Base-by-base conservation (phyloP, 2,888 invertebrate species). In the Alloplasta piceator region DNA sequence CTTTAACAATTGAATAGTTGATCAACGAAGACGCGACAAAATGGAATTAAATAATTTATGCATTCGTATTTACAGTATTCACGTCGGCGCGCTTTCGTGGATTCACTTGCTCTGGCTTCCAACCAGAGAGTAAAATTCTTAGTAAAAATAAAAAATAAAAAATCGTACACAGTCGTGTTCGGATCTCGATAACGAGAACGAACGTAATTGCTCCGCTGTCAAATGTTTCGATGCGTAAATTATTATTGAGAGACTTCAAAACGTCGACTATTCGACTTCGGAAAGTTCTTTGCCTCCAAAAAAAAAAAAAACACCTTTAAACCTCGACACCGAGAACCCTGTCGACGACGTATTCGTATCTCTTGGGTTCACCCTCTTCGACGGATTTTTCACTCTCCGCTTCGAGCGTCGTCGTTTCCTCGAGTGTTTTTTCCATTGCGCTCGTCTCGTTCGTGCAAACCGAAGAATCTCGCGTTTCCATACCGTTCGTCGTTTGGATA, bases 251-350 rank as follows among this genome's bases (percentile, higher is more conserved):
- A 55, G 46, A 46, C 26, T 26, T 5, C 14, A 9, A 9, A 5
- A 4, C 52, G 14, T 52, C 14, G 52, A 52, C 52, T 9, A 43
- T 12, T 14, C 12, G 14, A 4, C 14, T 52, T 12, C 26, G 52
- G 12, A 52, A 52, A n/a, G 52, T 52, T 6, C 43, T 12, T 52
- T 12, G 52, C 14, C 14, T 14, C 10, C 2, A 58, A 46, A 41
- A 14, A 71, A 70, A 73, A 56, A 9, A 10, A 43, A n/a, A 55
- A 10, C 5, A 50, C 10, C 2, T 4, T 94, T 94, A 97, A 90
- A 97, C 97, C 93, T 97, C 97, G 86, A 97, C 97, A 90, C 97
- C 97, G 88, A 97, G 94, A 80, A 95, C 96, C 92, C 97, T 94
- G 93, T 97, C 97, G 85, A 97, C 96, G 85, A 97, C 96, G 92